These are phyloP conservation scores for Plodia interpunctella DNA, from an alignment of 1,140 invertebrate species.

Conservation along the genomic window DNA sequence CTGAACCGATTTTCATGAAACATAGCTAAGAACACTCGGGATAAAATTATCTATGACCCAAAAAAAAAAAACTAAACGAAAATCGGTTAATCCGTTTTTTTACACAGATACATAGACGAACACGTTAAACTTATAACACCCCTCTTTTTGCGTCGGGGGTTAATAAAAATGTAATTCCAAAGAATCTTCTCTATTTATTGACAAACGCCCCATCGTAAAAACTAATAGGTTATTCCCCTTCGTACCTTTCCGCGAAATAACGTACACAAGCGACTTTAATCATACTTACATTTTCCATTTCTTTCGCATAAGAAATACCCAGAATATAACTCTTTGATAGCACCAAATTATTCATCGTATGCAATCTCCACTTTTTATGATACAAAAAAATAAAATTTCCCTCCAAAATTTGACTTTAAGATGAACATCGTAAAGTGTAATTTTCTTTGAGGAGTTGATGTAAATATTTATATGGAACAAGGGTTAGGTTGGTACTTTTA, in stretches of 20 bases:
- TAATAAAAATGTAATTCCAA: too few species aligned
- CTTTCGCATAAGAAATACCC: not conserved
- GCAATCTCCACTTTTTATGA: constrained; percentile 2
- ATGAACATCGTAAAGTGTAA: not conserved
- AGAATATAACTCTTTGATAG: not conserved
- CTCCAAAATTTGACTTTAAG: not conserved
- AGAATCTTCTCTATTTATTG: too few species aligned
- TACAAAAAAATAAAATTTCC: not conserved
- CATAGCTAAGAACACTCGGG: too few species aligned
- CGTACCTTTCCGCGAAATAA: not conserved
- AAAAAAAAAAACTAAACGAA: too few species aligned
- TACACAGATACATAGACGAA: too few species aligned
- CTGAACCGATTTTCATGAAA: too few species aligned
- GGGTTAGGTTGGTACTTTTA: not conserved
- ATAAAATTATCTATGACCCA: too few species aligned
- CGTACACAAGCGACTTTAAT: not conserved
- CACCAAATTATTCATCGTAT: constrained; percentile 2
- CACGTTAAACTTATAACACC: too few species aligned
- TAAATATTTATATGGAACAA: not conserved
- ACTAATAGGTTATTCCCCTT: too few species aligned
- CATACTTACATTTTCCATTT: not conserved
- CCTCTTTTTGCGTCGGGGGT: too few species aligned
- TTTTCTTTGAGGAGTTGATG: not conserved
- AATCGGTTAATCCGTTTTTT: too few species aligned
- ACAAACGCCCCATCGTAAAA: too few species aligned